Percentiles rank a stretch among this genome's conserved stretches.
These are phyloP conservation scores for Philaethria dido DNA, from an alignment of 2,888 invertebrate genomes.

Conservation along the genomic window DNA sequence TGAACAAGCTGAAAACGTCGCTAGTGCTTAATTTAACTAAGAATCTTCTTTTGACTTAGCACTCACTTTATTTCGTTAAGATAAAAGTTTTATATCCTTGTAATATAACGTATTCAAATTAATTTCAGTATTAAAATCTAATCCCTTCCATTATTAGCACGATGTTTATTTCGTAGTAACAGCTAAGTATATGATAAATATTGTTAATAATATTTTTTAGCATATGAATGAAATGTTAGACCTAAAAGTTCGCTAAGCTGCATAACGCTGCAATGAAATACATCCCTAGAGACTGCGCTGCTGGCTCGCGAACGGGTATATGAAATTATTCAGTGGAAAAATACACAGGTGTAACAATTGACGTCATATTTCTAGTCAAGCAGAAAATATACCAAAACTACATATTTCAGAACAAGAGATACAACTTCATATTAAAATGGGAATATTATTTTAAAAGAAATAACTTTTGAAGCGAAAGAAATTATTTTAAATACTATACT, in stretches of 20 bases:
- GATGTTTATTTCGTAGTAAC: too few relatives aligned
- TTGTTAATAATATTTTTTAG: too few relatives aligned
- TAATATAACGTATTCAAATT: too few relatives aligned
- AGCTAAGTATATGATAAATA: too few relatives aligned
- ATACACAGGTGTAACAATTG: constrained; percentile 33
- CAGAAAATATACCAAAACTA: constrained; percentile 10
- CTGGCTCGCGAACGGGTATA: constrained; percentile 24
- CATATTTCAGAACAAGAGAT: not conserved
- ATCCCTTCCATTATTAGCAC: too few relatives aligned
- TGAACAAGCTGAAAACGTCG: constrained; percentile 32
- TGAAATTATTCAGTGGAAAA: constrained; percentile 38
- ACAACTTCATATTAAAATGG: not conserved
- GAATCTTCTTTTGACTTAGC: constrained; percentile 12
- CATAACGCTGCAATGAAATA: constrained; percentile 30
- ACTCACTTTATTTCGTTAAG: too few relatives aligned
- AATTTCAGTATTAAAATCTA: too few relatives aligned
- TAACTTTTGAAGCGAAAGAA: not conserved
- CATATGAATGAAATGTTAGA: constrained; percentile 15
- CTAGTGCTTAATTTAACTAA: constrained; percentile 29
- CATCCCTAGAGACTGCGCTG: constrained; percentile 30
- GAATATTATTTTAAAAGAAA: not conserved
- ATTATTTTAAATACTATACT: not conserved
- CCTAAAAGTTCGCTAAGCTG: constrained; percentile 28
- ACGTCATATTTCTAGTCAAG: constrained; percentile 13
- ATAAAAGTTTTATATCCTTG: too few relatives aligned